Base-by-base conservation (phyloP, 2,797 vertebrate species). In the Lepilemur septentrionalis region DNA sequence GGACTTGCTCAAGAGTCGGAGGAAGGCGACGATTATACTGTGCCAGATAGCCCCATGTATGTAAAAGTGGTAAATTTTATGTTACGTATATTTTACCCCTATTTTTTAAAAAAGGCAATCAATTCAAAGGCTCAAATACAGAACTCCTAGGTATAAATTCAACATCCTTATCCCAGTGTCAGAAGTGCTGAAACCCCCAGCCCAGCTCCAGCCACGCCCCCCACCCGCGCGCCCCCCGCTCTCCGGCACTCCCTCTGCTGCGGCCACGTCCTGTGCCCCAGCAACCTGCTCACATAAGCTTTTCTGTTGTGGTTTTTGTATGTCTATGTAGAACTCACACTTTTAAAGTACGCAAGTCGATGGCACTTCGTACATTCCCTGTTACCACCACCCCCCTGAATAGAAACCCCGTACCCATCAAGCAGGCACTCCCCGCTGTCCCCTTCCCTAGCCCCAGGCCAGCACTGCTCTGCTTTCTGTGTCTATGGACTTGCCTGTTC, bases 201-300 rank as follows among this genome's bases (percentile, higher is more conserved):
- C 7, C 14, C 2, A 1, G 50, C 72, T 12, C 25, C 15, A 1
- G 0, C 22, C 30, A 30, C 14, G 4, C 23, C 14, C 11, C 11
- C 23, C 48, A 10, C 0, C 57, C 1, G 1, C 1, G 0, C 6
- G n/a, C 0, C 0, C 2, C 20, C 28, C 0, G 1, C 38, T 57
- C 22, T 57, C 35, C 22, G 22, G 48, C 8, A 3, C 13, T 32
- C 18, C 75, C 48, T 48, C 50, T 50, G 63, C 50, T 1, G 1
- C 41, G 32, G 91, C 73, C 38, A 0, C 1, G 12, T 41, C 3
- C 38, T 8, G 6, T 2, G 79, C 50, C 72, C 78, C 50, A 28
- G 0, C 0, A 12, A 22, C 50, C 55, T 10, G 78, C 50, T 82
- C 52, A 43, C 50, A 22, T 18, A 4, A 59, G 38, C 50, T 20